Conservation (phyloP, 2,888 invertebrate genomes). For the Drosophila eohydei region DNA sequence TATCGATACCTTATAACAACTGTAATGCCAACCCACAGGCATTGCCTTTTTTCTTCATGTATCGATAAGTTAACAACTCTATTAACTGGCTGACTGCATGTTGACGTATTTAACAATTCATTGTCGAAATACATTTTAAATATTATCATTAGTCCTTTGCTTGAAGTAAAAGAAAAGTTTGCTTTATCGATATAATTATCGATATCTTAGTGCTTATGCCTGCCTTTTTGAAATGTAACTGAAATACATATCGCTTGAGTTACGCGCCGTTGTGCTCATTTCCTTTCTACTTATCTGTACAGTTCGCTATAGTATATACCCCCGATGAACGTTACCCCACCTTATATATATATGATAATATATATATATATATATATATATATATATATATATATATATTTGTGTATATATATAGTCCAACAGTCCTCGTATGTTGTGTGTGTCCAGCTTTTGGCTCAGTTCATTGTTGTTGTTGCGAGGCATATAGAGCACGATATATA, state of each 20-base stretch:
- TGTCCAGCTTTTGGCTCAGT: conserved; percentile 57
- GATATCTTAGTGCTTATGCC: conserved; percentile 10
- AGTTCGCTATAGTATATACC: conserved; percentile 29
- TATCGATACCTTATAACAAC: too few species aligned
- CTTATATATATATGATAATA: background rate
- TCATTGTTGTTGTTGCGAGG: conserved; percentile 43
- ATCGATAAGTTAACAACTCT: background rate
- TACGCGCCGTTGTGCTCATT: conserved; percentile 54
- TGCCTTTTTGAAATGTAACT: conserved; percentile 7
- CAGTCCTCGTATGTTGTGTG: conserved; percentile 35
- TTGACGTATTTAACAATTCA: background rate
- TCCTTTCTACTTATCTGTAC: conserved; percentile 61
- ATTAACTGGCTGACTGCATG: background rate
- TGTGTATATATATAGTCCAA: conserved; percentile 4
- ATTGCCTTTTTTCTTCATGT: background rate
- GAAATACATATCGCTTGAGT: conserved; percentile 9
- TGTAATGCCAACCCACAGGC: background rate
- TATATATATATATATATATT: background rate
- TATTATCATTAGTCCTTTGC: background rate
- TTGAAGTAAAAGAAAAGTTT: too few species aligned
- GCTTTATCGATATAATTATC: conserved; percentile 19
- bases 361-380: background rate
- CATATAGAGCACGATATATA: conserved; percentile 23
- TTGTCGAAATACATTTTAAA: background rate
- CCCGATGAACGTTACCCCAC: conserved; percentile 4